Evolutionary conservation across 2,113 vertebrate species (phyloP), one percentile per base, ranked within the genome.

Genomic region (Tychaedon coryphoeus): DNA sequence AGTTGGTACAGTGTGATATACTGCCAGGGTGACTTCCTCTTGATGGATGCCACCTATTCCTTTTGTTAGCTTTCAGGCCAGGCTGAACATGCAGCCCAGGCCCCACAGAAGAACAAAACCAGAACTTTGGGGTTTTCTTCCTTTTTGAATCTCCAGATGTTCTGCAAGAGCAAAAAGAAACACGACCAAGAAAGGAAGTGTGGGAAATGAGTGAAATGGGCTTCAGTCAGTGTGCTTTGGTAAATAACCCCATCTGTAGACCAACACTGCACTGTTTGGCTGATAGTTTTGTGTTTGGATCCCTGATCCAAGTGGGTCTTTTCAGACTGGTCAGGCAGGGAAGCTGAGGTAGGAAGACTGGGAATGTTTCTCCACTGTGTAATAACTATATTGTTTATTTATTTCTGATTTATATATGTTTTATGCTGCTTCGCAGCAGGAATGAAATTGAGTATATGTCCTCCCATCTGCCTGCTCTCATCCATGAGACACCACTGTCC

Each of bases 1-100:
- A 92, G 82, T 95, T 96, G 74, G 84, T 94, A 65, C 78, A 57
- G 92, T 62, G 95, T 25, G 34, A 76, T 93, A 92, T 11, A 58
- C 91, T 83, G 79, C 95, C 92, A 54, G 87, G 85, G 90, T 84
- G 80, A 89, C 88, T 96, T 96, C 91, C 83, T 92, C 96, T 86
- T 96, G 88, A 95, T 95, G 92, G 86, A 88, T 95, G 85, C 84
- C 91, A 95, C 91, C 88, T 96, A 93, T 82, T 94, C 93, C 84
- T 95, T 94, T 97, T 96, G 92, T 97, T 95, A 76, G 92, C 81
- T 92, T 71, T 96, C 0, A 3, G 67, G 66, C 86, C 84, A 80
- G 72, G 86, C 86, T 69, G 66, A 93, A 71, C 25, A 12, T 56
- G 78, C 57, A 88, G 28, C 87, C 57, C 62, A 91, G 83, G 73